Base-by-base conservation (phyloP, 2,888 invertebrate species). In the Synergus laeviventris region DNA sequence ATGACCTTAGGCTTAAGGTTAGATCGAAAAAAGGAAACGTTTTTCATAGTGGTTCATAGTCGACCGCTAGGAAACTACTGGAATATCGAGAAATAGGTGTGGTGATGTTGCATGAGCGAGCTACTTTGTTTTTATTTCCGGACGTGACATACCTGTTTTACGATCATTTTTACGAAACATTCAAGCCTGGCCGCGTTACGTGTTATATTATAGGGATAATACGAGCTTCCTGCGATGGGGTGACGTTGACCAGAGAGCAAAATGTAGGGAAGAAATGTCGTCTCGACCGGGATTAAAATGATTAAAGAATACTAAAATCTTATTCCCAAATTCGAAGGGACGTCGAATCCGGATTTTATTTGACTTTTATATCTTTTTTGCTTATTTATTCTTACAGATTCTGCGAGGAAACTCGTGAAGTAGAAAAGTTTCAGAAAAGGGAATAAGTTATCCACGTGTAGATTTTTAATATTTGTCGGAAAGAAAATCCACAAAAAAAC, bases 81-180 rank as follows among this genome's bases (percentile, higher is more conserved):
- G 49, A 70, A 49, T 54, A 49, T 66, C 14, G 45, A 66, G 45
- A 14, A 16, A 42, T 64, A 42, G 42, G 1, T 64, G n/a, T 36
- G n/a, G 70, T 70, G 42, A 31, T 45, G 24, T 24, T 49, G 11
- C 31, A n/a, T 11, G 31, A 54, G 70, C 49, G 36, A 54, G 45
- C 49, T 70, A 49, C 70, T 70, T 70, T 70, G 70, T 70, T 70
- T 70, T 70, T 70, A 70, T 70, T 70, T 31, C 70, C 70, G 70
- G 70, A 70, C 70, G 49, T 70, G 49, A n/a, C 70, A 49, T 11
- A 70, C 49, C 49, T 70, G 49, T 70, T 54, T 54, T 70, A 70
- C n/a, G 49, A 49, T 18, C n/a, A 70, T 70, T 66, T 70, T 70
- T 70, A 54, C 70, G 70, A 36, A 70, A 49, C n/a, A 49, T 49